Evolutionary conservation across 1,140 invertebrate genomes (phyloP).

Genomic region (Drosophila lacteicornis): DNA sequence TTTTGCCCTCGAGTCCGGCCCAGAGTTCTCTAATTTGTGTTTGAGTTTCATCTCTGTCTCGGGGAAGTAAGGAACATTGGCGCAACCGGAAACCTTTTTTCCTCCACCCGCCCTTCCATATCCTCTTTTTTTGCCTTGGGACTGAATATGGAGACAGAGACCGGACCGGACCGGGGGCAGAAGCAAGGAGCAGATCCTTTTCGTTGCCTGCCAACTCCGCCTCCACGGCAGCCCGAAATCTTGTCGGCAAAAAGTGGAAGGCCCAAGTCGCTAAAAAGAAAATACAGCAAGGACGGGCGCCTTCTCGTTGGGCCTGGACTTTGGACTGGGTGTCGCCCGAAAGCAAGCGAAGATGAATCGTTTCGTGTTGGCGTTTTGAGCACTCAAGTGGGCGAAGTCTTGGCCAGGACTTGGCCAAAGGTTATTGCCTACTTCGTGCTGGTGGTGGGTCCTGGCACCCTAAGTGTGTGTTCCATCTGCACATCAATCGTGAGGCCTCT

Average conservation of each 20-base stretch:
- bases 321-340: constrained; percentile 52
- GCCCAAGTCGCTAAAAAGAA: constrained; percentile 46
- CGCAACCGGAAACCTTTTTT: constrained; percentile 81
- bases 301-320: constrained; percentile 41
- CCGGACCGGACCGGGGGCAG: constrained; percentile 28
- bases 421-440: constrained; percentile 39
- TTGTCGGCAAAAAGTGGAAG: constrained; percentile 41
- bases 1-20: constrained; percentile 44
- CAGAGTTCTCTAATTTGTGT: constrained; percentile 79
- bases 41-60: constrained; percentile 71
- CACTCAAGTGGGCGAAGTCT: constrained; percentile 68
- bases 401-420: constrained; percentile 47
- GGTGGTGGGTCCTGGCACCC: constrained; percentile 8
- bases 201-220: constrained; percentile 32
- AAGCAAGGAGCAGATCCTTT: constrained; percentile 48
- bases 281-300: constrained; percentile 68
- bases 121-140: constrained; percentile 45
- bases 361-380: constrained; percentile 81
- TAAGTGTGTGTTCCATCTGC: constrained; percentile 52
- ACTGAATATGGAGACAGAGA: constrained; percentile 53
- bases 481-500: constrained; percentile 71
- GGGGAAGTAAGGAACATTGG: constrained; percentile 70
- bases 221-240: constrained; percentile 55
- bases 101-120: neutral
- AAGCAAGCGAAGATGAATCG: constrained; percentile 79